Evolutionary conservation across 2,113 vertebrate genomes (phyloP).

Genomic region (Sinocyclocheilus grahami): DNA sequence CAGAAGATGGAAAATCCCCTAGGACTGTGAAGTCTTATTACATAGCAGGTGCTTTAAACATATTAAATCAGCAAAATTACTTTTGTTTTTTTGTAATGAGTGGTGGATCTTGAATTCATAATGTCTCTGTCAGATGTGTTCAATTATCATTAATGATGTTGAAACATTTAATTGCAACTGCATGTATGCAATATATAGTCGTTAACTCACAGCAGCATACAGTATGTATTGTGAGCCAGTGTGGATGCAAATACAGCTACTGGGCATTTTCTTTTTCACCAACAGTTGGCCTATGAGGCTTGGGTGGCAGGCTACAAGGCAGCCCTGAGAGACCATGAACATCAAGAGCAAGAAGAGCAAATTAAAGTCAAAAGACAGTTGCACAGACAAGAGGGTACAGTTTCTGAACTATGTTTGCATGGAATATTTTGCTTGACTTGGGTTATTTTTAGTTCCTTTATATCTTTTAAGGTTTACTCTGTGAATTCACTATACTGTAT

Average conservation of each 20-base stretch:
- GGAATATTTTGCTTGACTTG: not conserved
- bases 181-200: too few species aligned
- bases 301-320: constrained; percentile 74
- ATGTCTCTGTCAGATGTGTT: too few species aligned
- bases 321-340: constrained; percentile 73
- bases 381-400: constrained; percentile 62
- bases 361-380: constrained; percentile 61
- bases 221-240: not conserved
- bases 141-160: too few species aligned
- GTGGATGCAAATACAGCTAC: constrained; percentile 21
- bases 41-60: too few species aligned
- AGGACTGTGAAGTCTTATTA: too few species aligned
- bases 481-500: not conserved
- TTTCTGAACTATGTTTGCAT: not conserved
- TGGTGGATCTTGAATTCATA: too few species aligned
- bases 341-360: constrained; percentile 68
- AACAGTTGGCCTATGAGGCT: constrained; percentile 76
- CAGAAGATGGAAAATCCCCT: too few species aligned
- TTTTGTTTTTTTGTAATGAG: too few species aligned
- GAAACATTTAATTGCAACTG: too few species aligned
- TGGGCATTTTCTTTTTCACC: not conserved
- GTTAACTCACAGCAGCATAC: not conserved
- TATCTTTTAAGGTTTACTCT: not conserved
- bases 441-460: not conserved
- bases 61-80: too few species aligned